Base-by-base conservation (phyloP, 2,888 invertebrate genomes). In the Drosophila koepferae region DNA sequence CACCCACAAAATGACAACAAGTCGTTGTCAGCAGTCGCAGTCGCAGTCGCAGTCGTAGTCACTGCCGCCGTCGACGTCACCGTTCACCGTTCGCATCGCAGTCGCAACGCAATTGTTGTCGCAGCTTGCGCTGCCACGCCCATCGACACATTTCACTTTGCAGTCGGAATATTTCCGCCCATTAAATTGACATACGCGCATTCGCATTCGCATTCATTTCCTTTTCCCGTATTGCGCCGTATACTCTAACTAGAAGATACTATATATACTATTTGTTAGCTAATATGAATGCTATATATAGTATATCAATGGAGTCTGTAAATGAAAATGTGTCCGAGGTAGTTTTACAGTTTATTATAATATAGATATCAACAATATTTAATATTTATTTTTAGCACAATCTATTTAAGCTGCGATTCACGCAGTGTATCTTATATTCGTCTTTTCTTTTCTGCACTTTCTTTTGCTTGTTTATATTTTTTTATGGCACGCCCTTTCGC, bases 181-280 rank as follows among this genome's bases (percentile, higher is more conserved):
- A 89, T 90, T 88, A 88, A 88, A 88, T 90, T 88, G 90, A 90
- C 88, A 88, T 88, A 90, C 86, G 86, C 89, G 81, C 69, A 77
- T 81, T 88, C 70, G 43, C 72, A 81, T 76, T 81, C 75, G 79
- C 71, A 84, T 85, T 87, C 83, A 89, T 82, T 85, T 80, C 88
- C 82, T 72, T 44, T 68, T 70, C 31, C 73, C 58, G 54, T 64
- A 51, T 51, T 12, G 31, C 65, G 18, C 46, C 46, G 23, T n/a
- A 46, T 46, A 40, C n/a, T 16, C 34, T 28, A 18, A 51, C 51
- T 51, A 0, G 0, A 20, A 8, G 10, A 31, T 12, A 28, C 28
- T 28, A 28, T 28, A 18, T 34, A 34, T 7, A 1, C 12, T 5
- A 2, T 31, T 34, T 49, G 12, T 18, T 34, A 1, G 31, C 49